phyloP scores from a whole-genome alignment of 2,888 invertebrate species.

The Selenia dentaria region DNA sequence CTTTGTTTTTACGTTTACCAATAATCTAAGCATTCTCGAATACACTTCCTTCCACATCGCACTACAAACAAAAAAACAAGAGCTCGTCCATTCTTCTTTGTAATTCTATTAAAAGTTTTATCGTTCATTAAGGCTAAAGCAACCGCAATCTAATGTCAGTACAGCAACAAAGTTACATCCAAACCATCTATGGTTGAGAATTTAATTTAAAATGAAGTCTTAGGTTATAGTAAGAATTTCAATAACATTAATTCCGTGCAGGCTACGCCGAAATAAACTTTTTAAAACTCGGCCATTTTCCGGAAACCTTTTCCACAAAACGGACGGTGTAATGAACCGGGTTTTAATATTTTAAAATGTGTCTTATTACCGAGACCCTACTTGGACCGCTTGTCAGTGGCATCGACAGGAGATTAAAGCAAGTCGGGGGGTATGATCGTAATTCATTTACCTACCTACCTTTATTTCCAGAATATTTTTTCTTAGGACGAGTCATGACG shows the following conservation, averaged over 20 bases:
- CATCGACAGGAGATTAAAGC: conserved; percentile 48
- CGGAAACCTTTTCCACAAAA: neutral
- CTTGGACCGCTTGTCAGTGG: conserved; percentile 33
- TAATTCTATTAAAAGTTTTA: too few relatives aligned
- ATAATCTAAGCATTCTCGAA: too few relatives aligned
- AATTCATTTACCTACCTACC: conserved; percentile 47
- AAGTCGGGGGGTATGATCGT: conserved; percentile 37
- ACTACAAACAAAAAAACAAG: too few relatives aligned
- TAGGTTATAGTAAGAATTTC: too few relatives aligned
- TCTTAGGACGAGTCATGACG: conserved; percentile 8
- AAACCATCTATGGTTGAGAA: neutral
- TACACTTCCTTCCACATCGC: too few relatives aligned
- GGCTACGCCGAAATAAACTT: conserved; percentile 3
- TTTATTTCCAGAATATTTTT: conserved; percentile 29
- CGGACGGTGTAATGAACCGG: neutral
- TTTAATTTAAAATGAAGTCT: conserved; percentile 15
- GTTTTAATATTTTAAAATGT: conserved; percentile 26
- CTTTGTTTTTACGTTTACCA: too few relatives aligned
- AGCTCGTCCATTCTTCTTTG: too few relatives aligned
- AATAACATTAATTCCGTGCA: too few relatives aligned
- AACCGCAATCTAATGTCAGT: too few relatives aligned
- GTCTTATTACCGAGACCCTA: conserved; percentile 39
- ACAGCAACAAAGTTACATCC: neutral
- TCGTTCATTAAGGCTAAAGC: too few relatives aligned
- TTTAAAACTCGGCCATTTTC: neutral